A percentile compares a stretch with the other conserved stretches of the same genome.
Conservation (phyloP, 2,113 vertebrate species). For the Microcebus griseorufus region DNA sequence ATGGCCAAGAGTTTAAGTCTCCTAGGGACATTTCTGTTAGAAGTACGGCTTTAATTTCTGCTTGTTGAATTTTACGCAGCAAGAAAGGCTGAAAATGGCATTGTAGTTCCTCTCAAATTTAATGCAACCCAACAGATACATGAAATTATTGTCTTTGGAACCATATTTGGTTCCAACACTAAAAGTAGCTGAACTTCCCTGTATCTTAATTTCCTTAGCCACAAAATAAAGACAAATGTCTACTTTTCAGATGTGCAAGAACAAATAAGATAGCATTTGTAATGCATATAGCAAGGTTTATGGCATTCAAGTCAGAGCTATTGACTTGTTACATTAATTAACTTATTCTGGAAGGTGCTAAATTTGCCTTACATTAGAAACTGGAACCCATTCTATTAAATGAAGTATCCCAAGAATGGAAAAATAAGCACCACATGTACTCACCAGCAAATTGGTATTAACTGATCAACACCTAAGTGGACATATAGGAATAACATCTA, state of each 20-base stretch:
- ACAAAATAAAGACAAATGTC: conserved; percentile 1
- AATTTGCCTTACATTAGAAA: neutral
- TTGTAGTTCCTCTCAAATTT: conserved; percentile 22
- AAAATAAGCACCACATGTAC: too few relatives aligned
- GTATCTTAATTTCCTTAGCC: neutral
- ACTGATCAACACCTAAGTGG: too few relatives aligned
- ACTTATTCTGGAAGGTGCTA: neutral
- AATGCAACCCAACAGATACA: neutral
- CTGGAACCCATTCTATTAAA: neutral
- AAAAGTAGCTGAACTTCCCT: neutral
- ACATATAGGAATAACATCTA: too few relatives aligned
- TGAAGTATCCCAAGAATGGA: too few relatives aligned
- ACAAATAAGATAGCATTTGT: neutral
- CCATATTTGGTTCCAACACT: neutral
- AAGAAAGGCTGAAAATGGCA: neutral
- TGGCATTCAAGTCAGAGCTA: neutral
- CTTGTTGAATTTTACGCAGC: neutral
- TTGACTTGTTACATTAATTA: neutral
- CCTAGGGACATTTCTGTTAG: neutral
- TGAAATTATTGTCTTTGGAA: conserved; percentile 20
- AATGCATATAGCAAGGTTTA: neutral
- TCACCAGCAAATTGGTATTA: too few relatives aligned
- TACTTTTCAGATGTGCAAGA: neutral
- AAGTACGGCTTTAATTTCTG: conserved; percentile 18
- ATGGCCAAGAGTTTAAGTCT: neutral